Evolutionary conservation across 2,797 vertebrate species (phyloP).

Genomic region (Erithacus rubecula): DNA sequence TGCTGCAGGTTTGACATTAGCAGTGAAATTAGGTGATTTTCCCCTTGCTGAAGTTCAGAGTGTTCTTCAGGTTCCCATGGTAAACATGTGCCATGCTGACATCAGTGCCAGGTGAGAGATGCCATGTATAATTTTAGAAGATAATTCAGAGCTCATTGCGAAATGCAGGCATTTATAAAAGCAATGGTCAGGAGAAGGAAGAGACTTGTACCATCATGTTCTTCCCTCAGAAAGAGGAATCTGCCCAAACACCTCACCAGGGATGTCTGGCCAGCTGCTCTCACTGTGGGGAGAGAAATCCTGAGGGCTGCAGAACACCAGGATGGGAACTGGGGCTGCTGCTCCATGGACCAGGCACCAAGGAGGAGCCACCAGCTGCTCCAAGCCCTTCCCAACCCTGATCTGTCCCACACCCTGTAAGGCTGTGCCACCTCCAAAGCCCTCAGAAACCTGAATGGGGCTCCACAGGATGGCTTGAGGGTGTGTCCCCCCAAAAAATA

Average conservation of each 20-base stretch:
- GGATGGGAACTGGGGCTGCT: neutral
- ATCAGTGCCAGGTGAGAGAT: conserved; percentile 22
- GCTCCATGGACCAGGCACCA: neutral
- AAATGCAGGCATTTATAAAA: conserved; percentile 13
- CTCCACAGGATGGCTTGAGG: neutral
- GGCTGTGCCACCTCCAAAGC: neutral
- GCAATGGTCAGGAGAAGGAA: neutral
- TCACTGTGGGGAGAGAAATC: neutral
- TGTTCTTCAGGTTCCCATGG: neutral
- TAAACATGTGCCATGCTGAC: neutral
- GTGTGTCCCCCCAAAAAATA: neutral
- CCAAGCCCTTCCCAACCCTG: neutral
- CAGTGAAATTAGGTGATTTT: neutral
- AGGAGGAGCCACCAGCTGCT: neutral
- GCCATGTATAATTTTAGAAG: conserved; percentile 31
- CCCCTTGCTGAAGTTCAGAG: neutral
- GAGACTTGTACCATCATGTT: conserved; percentile 20
- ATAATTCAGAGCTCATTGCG: conserved; percentile 26
- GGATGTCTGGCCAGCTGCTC: conserved; percentile 11
- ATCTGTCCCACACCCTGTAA: neutral
- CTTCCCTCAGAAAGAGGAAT: conserved; percentile 26
- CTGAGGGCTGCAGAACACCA: neutral
- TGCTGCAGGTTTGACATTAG: neutral
- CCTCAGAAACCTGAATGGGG: neutral
- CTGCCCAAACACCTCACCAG: neutral